Evolutionary conservation across 2,888 invertebrate genomes (phyloP), one percentile per base, ranked within the genome.

Genomic region (Apamea anceps): DNA sequence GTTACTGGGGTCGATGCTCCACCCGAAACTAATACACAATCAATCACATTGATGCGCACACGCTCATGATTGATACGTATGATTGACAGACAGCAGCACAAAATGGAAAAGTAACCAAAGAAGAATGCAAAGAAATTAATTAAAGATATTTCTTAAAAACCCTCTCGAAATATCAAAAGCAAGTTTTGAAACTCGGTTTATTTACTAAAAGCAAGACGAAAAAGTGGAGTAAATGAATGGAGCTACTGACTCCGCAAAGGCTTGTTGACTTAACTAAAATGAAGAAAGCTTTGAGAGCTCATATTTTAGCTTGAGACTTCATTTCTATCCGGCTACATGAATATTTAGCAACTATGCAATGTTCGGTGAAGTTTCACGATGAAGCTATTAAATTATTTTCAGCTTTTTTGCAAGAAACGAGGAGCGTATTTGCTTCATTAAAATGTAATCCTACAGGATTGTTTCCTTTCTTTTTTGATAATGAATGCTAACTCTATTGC

Each of bases 81-180:
- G 88, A 90, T 87, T 84, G 90, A 90, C 85, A 86, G 90, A 87
- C 84, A 84, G 80, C 77, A 78, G 45, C 79, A 79, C 67, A 73
- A 85, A 83, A 81, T 72, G 72, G 45, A 68, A 83, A 82, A 77
- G 60, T 42, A 42, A 67, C 72, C 60, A 67, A 70, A n/a, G 45
- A 66, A 72, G 77, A 51, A 54, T n/a, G 10, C 48, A 74, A 79
- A 75, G 75, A 60, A 80, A 65, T 71, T 54, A 68, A 80, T 73
- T 51, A 60, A 57, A 45, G n/a, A 77, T 75, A 45, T 71, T 66
- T 62, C 32, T 82, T 54, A 28, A 77, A 62, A 82, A 67, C 67
- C 62, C 12, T 54, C 42, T 72, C 67, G 48, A 77, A 70, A 77
- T 66, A 70, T 48, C 45, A 82, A 57, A 66, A 63, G 42, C 60